phyloP scores from a whole-genome alignment of 2,888 invertebrate species.

The Graphium colonna region DNA sequence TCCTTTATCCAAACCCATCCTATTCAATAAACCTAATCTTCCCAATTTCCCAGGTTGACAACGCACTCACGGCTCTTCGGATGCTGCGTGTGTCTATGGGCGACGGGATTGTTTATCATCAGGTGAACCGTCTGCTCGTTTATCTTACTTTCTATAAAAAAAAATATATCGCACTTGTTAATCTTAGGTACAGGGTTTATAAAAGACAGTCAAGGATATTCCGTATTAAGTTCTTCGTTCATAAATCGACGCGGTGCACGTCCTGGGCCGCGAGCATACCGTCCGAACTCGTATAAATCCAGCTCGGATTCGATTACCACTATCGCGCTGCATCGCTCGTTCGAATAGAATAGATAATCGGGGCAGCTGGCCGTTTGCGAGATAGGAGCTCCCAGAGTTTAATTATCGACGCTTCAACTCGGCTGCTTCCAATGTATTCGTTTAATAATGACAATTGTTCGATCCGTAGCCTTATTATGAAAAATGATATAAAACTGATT shows the following conservation, averaged over 20 bases:
- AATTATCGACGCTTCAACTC: conserved; percentile 8
- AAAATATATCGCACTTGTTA: no score
- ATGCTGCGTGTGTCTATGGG: no score
- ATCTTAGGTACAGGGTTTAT: conserved; percentile 1
- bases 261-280: conserved; percentile 37
- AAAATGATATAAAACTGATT: no score
- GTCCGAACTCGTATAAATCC: conserved; percentile 46
- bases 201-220: no score
- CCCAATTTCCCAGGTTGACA: no score
- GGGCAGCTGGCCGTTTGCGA: conserved; percentile 27
- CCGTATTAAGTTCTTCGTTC: conserved; percentile 24
- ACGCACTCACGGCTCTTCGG: no score
- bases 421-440: neutral
- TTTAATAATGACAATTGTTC: neutral
- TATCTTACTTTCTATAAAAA: no score
- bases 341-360: conserved; percentile 46
- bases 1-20: no score
- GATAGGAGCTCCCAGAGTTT: conserved; percentile 20
- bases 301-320: conserved; percentile 53
- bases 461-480: no score
- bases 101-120: no score
- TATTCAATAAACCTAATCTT: no score
- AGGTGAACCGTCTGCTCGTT: no score
- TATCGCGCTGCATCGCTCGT: conserved; percentile 52
- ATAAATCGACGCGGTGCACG: conserved; percentile 40